Percentiles rank a stretch among this genome's conserved stretches.
Evolutionary conservation across 2,113 vertebrate genomes (phyloP).

Genomic region (Mastomys coucha): DNA sequence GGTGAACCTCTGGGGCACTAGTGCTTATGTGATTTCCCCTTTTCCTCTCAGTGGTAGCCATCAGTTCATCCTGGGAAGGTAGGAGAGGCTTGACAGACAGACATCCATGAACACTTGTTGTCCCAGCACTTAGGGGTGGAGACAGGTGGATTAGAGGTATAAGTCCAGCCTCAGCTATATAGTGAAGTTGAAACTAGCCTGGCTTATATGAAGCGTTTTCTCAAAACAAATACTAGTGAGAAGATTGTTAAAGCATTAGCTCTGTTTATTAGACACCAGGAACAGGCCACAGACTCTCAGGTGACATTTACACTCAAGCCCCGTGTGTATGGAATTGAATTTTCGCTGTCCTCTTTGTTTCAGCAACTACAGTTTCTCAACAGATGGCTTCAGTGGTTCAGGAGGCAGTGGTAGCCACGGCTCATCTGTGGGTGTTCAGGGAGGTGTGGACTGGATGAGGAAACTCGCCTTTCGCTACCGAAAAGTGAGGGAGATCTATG

Average conservation of each 20-base stretch:
- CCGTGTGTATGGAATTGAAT: neutral
- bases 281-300: neutral
- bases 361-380: slow-evolving; percentile 97
- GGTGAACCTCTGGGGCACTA: neutral
- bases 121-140: neutral
- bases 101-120: too few relatives aligned
- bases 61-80: neutral
- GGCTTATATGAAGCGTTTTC: neutral
- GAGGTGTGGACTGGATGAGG: slow-evolving; percentile 99
- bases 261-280: neutral
- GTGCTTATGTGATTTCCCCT: neutral
- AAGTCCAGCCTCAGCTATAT: neutral
- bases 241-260: slow-evolving; percentile 28
- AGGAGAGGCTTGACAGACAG: too few relatives aligned
- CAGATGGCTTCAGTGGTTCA: slow-evolving; percentile 95
- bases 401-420: slow-evolving; percentile 89
- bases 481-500: slow-evolving; percentile 96
- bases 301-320: neutral
- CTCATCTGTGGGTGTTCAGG: slow-evolving; percentile 92
- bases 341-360: slow-evolving; percentile 58
- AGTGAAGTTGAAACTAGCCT: neutral
- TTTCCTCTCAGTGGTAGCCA: neutral
- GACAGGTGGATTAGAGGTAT: too few relatives aligned
- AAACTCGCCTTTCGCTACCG: slow-evolving; percentile 99
- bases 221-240: neutral